Conservation (phyloP, 2,888 invertebrate species). For the Lepidocyrtinus sp. region DNA sequence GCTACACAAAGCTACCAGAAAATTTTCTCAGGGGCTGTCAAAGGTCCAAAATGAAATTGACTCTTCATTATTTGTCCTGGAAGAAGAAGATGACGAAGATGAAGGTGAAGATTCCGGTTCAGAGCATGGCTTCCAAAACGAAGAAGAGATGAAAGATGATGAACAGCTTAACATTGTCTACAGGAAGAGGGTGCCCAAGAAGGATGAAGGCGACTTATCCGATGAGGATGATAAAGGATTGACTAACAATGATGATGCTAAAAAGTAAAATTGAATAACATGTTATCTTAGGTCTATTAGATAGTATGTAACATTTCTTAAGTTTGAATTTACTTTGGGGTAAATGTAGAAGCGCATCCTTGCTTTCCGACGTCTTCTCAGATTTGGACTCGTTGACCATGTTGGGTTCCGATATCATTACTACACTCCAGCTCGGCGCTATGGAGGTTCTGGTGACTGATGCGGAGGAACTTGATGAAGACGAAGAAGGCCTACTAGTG, state of each 20-base stretch:
- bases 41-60: not conserved
- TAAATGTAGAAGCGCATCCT: conserved; percentile 58
- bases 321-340: too few species aligned
- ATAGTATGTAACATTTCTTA: not conserved
- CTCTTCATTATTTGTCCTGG: not conserved
- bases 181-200: conserved; percentile 19
- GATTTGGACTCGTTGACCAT: conserved; percentile 56
- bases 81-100: conserved; percentile 9
- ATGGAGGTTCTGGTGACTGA: conserved; percentile 47
- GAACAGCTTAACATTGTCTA: conserved; percentile 37
- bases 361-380: conserved; percentile 60
- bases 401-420: conserved; percentile 38
- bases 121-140: not conserved
- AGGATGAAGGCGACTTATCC: conserved; percentile 13
- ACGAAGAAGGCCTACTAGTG: conserved; percentile 27
- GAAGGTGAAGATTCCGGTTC: conserved; percentile 9
- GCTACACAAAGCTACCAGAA: not conserved
- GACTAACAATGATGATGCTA: conserved; percentile 42
- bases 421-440: conserved; percentile 26
- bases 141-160: conserved; percentile 24
- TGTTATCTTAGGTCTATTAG: not conserved
- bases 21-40: conserved; percentile 16
- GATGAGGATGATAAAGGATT: conserved; percentile 34
- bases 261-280: conserved; percentile 22
- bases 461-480: conserved; percentile 48